phyloP scores from a whole-genome alignment of 2,797 vertebrate genomes.

The Cheirogaleus major region DNA sequence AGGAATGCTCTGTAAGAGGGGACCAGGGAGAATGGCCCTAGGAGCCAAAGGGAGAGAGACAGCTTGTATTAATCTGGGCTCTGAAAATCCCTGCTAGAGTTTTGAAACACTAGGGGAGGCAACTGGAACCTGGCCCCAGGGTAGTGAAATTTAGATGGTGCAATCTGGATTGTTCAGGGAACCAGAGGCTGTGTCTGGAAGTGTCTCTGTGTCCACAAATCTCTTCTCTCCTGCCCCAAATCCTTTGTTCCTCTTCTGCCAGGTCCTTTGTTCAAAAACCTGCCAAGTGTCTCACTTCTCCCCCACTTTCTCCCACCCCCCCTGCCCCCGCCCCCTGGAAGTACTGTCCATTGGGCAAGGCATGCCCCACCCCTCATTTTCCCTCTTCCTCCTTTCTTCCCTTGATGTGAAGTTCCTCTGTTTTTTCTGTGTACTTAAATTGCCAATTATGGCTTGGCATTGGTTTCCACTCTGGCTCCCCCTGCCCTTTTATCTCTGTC shows the following conservation, averaged over 20 bases:
- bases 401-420: neutral
- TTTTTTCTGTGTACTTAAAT: neutral
- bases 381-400: neutral
- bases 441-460: neutral
- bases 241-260: neutral
- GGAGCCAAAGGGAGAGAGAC: neutral
- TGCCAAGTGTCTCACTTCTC: no score
- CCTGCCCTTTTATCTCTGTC: neutral
- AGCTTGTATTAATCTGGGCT: neutral
- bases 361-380: neutral
- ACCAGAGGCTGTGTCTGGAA: neutral
- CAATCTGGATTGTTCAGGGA: neutral
- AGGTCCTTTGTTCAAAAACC: neutral
- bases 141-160: neutral
- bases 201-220: neutral
- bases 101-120: neutral
- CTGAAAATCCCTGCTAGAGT: neutral
- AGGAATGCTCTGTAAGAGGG: neutral
- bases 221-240: neutral
- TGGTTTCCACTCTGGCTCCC: fast-evolving
- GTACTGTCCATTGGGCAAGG: neutral
- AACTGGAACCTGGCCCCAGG: neutral
- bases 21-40: neutral
- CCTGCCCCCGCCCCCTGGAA: no score
- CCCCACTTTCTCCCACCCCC: no score